Base-by-base conservation (phyloP, 2,888 invertebrate genomes). In the Micropterix aruncella region DNA sequence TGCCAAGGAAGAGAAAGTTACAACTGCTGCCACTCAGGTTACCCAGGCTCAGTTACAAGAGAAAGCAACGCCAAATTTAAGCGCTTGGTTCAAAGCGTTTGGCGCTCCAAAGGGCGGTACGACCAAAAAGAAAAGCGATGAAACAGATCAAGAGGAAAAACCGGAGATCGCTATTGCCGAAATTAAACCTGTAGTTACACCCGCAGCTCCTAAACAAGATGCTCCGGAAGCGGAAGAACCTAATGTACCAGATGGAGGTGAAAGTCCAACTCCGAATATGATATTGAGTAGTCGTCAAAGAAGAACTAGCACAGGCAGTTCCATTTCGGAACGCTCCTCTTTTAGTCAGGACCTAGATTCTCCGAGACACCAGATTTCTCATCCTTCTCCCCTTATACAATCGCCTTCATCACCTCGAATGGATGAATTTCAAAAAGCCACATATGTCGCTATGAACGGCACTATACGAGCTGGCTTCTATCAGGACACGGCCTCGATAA, bases 21-120 rank as follows among this genome's bases (percentile, higher is more conserved):
- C 46, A 12, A 43, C 19, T 15, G 44, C 48, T n/a, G 37, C 48
- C 16, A 64, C 66, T 16, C 65, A 70, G 59, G 54, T 52, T 50
- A 54, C 52, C 47, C 55, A 47, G 44, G 52, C 37, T 43, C 53
- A 50, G 61, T 74, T 74, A 48, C 74, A 78, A 54, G 75, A 77
- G 49, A 82, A 81, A 58, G 82, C 83, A 15, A 85, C 86, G 27
- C 90, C 91, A 1, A 89, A 91, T 64, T 69, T 89, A 45, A 90
- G 88, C 58, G 91, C 89, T 18, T 92, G 91, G 91, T 87, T 91
- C 50, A 90, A 89, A 63, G 91, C 91, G 0, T 91, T 92, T 58
- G 90, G 91, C 7, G 84, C 85, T 1, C 90, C 91, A 1, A 89
- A 89, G 63, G 74, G 70, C 48, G 68, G 76, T 47, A 59, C 70